A percentile compares a stretch with the other conserved stretches of the same genome.
Conservation (phyloP, 2,113 vertebrate species). For the Lamprotornis superbus region DNA sequence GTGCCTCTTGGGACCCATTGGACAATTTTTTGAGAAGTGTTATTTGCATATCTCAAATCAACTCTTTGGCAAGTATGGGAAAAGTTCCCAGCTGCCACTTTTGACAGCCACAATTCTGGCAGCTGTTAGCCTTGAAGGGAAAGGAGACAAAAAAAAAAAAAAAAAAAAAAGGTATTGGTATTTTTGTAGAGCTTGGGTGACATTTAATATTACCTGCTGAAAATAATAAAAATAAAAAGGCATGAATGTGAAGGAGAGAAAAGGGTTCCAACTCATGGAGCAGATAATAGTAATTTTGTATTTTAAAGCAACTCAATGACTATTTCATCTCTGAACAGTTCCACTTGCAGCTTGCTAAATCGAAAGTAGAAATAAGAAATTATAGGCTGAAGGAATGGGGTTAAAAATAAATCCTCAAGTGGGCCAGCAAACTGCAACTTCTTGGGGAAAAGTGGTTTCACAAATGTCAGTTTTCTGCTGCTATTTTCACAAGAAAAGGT, state of each 20-base stretch:
- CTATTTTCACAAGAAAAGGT: not conserved
- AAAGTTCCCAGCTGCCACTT: constrained; percentile 60
- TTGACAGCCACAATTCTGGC: constrained; percentile 57
- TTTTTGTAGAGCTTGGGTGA: constrained; percentile 34
- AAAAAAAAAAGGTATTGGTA: not conserved
- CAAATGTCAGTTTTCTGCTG: not conserved
- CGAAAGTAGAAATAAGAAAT: constrained; percentile 38
- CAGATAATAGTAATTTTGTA: constrained; percentile 37
- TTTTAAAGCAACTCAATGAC: constrained; percentile 27
- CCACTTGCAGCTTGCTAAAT: not conserved
- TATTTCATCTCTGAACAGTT: constrained; percentile 16
- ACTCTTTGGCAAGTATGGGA: constrained; percentile 40
- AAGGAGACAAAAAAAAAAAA: not conserved
- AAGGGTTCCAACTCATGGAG: not conserved
- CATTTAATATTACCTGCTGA: constrained; percentile 43
- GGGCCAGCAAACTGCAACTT: not conserved
- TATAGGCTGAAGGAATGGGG: constrained; percentile 28
- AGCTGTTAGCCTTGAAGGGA: constrained; percentile 42
- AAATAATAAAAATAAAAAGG: constrained; percentile 43
- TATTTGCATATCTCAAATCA: constrained; percentile 67
- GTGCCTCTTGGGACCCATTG: constrained; percentile 39
- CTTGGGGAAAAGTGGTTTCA: not conserved
- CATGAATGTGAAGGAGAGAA: not conserved
- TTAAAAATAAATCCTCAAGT: constrained; percentile 35
- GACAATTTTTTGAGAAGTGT: constrained; percentile 42